Evolutionary conservation across 2,888 invertebrate species (phyloP).

Genomic region (Pteria penguin): DNA sequence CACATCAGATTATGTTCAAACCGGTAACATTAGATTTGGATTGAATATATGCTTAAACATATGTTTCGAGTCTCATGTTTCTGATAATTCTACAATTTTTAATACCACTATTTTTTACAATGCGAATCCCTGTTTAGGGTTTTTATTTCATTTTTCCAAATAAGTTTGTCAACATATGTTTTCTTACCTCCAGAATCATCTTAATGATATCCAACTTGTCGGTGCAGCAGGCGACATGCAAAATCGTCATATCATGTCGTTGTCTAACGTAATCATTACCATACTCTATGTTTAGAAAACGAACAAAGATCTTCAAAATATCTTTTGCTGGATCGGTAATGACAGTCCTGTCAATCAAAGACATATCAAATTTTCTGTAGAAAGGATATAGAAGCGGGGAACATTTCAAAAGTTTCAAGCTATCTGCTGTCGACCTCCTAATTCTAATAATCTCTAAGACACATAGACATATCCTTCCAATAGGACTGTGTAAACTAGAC

Average conservation of each 20-base stretch:
- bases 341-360: background rate
- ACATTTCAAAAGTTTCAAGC: background rate
- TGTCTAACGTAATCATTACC: background rate
- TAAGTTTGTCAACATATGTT: background rate
- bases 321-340: background rate
- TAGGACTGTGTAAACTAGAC: background rate
- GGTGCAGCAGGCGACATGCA: conserved; percentile 20
- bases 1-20: no score
- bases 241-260: conserved; percentile 6
- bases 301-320: background rate
- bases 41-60: no score
- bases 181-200: conserved; percentile 13
- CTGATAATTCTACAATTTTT: no score
- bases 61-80: no score
- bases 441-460: background rate
- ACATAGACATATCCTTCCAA: background rate
- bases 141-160: background rate
- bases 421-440: background rate
- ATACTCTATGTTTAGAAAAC: background rate
- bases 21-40: no score
- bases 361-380: background rate
- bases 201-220: conserved; percentile 32
- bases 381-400: background rate
- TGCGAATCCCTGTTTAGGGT: background rate
- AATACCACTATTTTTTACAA: no score